Evolutionary conservation across 2,888 invertebrate species (phyloP).

Genomic region (Sialis lutaria): DNA sequence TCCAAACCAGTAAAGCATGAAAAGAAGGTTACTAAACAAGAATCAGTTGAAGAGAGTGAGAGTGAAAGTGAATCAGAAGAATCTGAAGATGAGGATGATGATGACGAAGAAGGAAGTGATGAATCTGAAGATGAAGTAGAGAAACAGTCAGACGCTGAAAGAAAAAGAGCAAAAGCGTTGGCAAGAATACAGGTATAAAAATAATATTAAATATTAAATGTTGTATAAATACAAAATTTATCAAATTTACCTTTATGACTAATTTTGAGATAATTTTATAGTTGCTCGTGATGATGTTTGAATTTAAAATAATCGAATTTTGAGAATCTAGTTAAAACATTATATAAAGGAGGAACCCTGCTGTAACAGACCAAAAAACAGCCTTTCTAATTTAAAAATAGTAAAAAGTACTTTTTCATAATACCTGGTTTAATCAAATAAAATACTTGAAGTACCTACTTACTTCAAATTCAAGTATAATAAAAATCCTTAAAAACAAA

Average conservation of each 20-base stretch:
- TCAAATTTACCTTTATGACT: too few species aligned
- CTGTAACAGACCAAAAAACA: too few species aligned
- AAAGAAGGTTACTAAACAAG: constrained; percentile 4
- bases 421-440: too few species aligned
- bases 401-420: too few species aligned
- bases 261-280: too few species aligned
- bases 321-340: too few species aligned
- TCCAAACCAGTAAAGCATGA: constrained; percentile 17
- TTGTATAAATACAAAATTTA: constrained; percentile 14
- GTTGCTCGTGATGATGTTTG: too few species aligned
- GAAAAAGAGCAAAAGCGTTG: constrained; percentile 50
- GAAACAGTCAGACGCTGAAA: constrained; percentile 57
- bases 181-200: constrained; percentile 48
- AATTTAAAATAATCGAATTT: too few species aligned
- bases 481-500: too few species aligned
- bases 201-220: constrained; percentile 20
- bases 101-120: constrained; percentile 24
- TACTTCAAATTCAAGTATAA: background rate
- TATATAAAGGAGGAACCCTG: too few species aligned
- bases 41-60: constrained; percentile 28
- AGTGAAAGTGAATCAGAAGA: constrained; percentile 29
- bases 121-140: constrained; percentile 34
- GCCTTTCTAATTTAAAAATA: too few species aligned
- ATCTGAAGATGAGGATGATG: constrained; percentile 10
- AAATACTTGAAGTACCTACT: too few species aligned